These are phyloP conservation scores for Lagopus muta DNA, from an alignment of 2,113 vertebrate species.

Conservation along the genomic window DNA sequence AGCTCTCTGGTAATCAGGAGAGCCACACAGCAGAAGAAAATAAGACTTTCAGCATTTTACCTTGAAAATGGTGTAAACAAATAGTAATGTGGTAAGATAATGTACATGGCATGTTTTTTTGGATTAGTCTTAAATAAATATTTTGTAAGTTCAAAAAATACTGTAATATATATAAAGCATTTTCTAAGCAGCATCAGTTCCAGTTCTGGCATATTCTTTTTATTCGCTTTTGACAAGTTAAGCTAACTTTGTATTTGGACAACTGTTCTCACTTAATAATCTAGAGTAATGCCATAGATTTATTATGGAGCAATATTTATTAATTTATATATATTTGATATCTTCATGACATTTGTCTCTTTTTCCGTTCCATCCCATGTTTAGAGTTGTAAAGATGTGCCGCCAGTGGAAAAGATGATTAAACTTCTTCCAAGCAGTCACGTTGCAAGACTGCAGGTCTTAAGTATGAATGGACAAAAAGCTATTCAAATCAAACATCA, in stretches of 20 bases:
- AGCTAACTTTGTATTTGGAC: neutral
- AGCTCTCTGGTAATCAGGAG: neutral
- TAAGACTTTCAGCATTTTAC: neutral
- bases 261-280: neutral
- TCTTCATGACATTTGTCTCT: neutral
- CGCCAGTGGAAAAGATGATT: constrained; percentile 80
- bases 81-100: neutral
- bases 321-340: neutral
- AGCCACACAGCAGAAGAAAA: neutral
- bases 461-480: constrained; percentile 78
- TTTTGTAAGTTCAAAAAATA: neutral
- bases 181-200: neutral
- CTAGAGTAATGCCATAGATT: neutral
- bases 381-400: constrained; percentile 82
- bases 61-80: neutral
- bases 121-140: neutral
- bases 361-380: neutral
- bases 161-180: neutral
- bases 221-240: neutral
- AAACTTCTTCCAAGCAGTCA: constrained; percentile 86
- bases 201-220: neutral
- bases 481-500: constrained; percentile 84
- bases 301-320: neutral
- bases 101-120: neutral
- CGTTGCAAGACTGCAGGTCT: constrained; percentile 82